phyloP scores from a whole-genome alignment of 2,888 invertebrate genomes.

The Drosophila fulvimacula region DNA sequence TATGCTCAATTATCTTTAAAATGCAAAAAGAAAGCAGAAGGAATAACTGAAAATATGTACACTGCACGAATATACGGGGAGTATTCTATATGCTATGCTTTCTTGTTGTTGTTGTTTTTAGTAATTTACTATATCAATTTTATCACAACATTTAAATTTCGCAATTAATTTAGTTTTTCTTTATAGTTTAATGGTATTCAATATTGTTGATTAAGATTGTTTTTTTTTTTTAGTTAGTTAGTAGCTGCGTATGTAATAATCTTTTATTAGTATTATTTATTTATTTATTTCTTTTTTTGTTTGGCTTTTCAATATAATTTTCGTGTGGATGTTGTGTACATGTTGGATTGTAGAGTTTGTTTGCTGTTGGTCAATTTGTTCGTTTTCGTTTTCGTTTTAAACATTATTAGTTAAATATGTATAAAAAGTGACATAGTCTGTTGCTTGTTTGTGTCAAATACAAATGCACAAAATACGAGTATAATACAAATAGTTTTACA shows the following conservation, averaged over 20 bases:
- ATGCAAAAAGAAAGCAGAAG: conserved; percentile 48
- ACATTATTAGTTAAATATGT: conserved; percentile 46
- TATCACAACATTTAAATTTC: conserved; percentile 77
- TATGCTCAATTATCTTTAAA: conserved; percentile 73
- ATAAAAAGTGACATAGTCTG: conserved; percentile 74
- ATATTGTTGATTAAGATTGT: conserved; percentile 46
- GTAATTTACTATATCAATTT: conserved; percentile 53
- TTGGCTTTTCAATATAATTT: conserved; percentile 43
- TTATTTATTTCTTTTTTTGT: conserved; percentile 18
- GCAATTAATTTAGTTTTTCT: conserved; percentile 38
- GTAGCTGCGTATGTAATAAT: conserved; percentile 40
- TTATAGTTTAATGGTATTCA: conserved; percentile 23
- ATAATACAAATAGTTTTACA: conserved; percentile 70
- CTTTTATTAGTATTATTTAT: conserved; percentile 26
- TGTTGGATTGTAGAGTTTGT: conserved; percentile 46
- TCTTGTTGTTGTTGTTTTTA: conserved; percentile 6
- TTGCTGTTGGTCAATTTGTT: conserved; percentile 35
- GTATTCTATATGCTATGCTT: conserved; percentile 16
- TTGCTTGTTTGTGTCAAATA: conserved; percentile 65
- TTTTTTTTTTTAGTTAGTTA: conserved; percentile 14
- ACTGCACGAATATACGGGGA: conserved; percentile 2
- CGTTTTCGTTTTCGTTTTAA: conserved; percentile 9
- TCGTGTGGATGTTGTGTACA: conserved; percentile 38
- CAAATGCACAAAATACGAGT: conserved; percentile 73
- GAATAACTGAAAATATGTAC: conserved; percentile 9